Evolutionary conservation across 1,140 invertebrate species (phyloP).

Genomic region (Fopius arisanus): DNA sequence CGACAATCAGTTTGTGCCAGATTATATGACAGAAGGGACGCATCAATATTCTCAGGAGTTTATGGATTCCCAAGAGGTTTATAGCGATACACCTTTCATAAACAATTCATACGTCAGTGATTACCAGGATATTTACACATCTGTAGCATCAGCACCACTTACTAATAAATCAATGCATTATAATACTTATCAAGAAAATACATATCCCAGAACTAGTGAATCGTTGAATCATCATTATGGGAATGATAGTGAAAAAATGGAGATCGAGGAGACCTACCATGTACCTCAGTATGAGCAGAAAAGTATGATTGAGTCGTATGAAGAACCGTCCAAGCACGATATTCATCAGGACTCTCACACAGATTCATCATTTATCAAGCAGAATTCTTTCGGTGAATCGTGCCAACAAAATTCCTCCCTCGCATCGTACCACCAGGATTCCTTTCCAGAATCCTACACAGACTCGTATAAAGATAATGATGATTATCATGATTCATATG

Average conservation of each 20-base stretch:
- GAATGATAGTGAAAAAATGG: conserved; percentile 42
- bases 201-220: conserved; percentile 43
- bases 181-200: conserved; percentile 51
- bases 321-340: conserved; percentile 33
- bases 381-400: conserved; percentile 27
- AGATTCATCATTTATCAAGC: conserved; percentile 1
- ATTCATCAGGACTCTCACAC: conserved; percentile 37
- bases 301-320: conserved; percentile 42
- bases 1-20: conserved; percentile 50
- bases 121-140: conserved; percentile 29
- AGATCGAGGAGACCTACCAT: conserved; percentile 51
- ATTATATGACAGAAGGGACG: conserved; percentile 41
- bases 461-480: conserved; percentile 37
- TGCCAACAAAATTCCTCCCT: conserved; percentile 30
- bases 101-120: conserved; percentile 4
- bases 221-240: conserved; percentile 46
- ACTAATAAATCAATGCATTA: conserved; percentile 39
- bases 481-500: conserved; percentile 43
- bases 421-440: conserved; percentile 29
- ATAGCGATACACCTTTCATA: conserved; percentile 38
- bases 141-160: conserved; percentile 48
- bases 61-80: conserved; percentile 34
- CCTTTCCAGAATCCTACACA: conserved; percentile 17
- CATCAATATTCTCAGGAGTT: conserved; percentile 48
- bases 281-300: conserved; percentile 50